A percentile compares a stretch with the other conserved stretches of the same genome.
phyloP scores from a whole-genome alignment of 2,888 invertebrate genomes.

The Andrena bicolor region DNA sequence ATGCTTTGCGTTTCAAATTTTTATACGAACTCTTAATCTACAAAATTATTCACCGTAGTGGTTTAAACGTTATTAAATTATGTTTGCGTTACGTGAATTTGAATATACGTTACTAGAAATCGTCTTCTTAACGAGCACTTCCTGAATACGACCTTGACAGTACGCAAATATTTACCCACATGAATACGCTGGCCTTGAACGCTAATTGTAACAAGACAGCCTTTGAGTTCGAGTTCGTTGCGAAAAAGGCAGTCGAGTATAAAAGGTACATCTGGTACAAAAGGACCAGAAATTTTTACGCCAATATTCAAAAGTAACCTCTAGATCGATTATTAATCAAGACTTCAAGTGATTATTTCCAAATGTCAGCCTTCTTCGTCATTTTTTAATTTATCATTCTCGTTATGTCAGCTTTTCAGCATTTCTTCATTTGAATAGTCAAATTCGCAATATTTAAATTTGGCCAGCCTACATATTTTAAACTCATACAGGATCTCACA shows the following conservation, averaged over 20 bases:
- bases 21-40: too few relatives aligned
- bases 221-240: too few relatives aligned
- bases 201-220: too few relatives aligned
- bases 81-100: too few relatives aligned
- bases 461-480: not conserved
- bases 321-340: not conserved
- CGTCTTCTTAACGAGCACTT: slow-evolving; percentile 20
- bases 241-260: too few relatives aligned
- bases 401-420: not conserved
- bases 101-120: not conserved
- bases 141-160: slow-evolving; percentile 8
- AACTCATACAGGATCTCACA: not conserved
- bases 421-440: not conserved
- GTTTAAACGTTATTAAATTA: too few relatives aligned
- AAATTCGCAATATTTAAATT: not conserved
- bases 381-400: not conserved
- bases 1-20: too few relatives aligned
- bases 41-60: too few relatives aligned
- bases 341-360: not conserved
- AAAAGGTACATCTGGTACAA: too few relatives aligned
- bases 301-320: not conserved
- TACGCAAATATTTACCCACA: slow-evolving; percentile 24
- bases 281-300: not conserved
- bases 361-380: not conserved
- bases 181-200: too few relatives aligned